phyloP scores from a whole-genome alignment of 2,797 vertebrate genomes.

The Poeciliopsis turneri region DNA sequence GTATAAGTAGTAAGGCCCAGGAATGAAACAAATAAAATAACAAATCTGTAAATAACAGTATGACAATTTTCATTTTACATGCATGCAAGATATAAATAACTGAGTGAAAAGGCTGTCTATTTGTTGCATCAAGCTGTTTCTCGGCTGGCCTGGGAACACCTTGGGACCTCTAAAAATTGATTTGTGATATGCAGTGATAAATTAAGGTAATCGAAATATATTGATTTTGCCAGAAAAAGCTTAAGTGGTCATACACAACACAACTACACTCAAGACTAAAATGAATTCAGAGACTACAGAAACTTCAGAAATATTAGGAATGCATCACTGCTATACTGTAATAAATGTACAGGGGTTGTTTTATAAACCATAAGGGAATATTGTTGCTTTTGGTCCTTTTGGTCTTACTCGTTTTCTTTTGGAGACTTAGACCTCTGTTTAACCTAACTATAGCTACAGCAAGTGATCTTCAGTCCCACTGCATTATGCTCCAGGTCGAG shows the following conservation, averaged over 20 bases:
- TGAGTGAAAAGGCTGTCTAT: neutral
- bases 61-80: neutral
- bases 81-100: neutral
- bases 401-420: neutral
- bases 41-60: neutral
- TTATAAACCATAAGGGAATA: neutral
- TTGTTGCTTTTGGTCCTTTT: neutral
- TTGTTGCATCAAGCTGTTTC: neutral
- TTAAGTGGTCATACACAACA: neutral
- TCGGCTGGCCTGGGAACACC: too few species aligned
- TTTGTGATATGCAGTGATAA: neutral
- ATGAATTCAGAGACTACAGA: neutral
- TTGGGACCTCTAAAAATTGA: neutral
- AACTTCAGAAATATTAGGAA: neutral
- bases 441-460: neutral
- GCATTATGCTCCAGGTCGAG: too few species aligned
- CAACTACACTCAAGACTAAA: neutral
- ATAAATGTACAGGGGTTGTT: neutral
- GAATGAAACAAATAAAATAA: neutral
- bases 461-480: neutral
- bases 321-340: neutral
- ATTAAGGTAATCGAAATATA: neutral
- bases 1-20: neutral
- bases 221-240: neutral
- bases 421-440: neutral